Percentiles rank a stretch among this genome's conserved stretches.
Conservation (phyloP, 2,113 vertebrate genomes). For the Buteo buteo region DNA sequence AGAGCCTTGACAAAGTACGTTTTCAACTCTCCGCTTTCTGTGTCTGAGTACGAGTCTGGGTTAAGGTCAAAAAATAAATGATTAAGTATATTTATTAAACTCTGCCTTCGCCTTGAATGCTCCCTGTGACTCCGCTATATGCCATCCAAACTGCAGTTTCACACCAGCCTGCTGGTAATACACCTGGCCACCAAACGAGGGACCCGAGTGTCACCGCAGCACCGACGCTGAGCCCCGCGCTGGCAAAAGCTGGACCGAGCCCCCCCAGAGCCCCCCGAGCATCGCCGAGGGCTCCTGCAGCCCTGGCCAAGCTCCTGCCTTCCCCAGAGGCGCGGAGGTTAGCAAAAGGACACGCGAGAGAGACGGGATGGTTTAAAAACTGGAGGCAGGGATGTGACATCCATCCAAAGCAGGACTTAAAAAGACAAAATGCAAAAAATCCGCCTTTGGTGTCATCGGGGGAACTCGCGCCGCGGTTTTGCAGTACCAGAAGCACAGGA, state of each 20-base stretch:
- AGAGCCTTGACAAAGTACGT: constrained; percentile 28
- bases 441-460: rapidly evolving
- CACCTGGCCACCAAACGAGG: neutral
- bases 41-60: constrained; percentile 22
- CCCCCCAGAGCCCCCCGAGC: neutral
- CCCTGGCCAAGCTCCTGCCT: neutral
- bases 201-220: neutral
- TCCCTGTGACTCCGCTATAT: neutral
- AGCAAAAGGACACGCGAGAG: neutral
- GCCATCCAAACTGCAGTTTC: neutral
- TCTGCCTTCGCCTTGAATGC: constrained; percentile 13
- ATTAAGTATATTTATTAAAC: constrained; percentile 51
- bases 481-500: neutral
- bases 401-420: neutral
- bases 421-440: neutral
- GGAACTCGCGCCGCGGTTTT: rapidly evolving
- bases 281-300: neutral
- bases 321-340: neutral
- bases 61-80: constrained; percentile 53
- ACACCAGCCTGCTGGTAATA: neutral
- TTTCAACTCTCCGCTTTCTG: neutral
- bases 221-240: rapidly evolving
- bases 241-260: neutral
- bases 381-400: neutral
- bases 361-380: neutral